These are phyloP conservation scores for Palaemon carinicauda DNA, from an alignment of 1,140 invertebrate genomes.

Conservation along the genomic window DNA sequence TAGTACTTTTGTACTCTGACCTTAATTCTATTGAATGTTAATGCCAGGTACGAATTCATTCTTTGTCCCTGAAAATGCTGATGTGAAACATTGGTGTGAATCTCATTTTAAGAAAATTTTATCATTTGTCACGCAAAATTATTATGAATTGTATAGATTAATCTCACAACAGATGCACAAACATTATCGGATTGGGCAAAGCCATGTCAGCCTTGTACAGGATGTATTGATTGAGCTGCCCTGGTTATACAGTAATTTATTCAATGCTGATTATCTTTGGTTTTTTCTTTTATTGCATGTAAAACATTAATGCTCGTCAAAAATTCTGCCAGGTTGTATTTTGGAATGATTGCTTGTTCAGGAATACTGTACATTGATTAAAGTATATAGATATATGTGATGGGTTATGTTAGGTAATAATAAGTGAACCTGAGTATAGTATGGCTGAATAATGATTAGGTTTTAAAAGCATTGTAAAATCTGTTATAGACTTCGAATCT, in stretches of 20 bases:
- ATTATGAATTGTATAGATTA: neutral
- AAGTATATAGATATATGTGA: too few relatives aligned
- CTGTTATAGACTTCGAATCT: too few relatives aligned
- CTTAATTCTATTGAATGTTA: neutral
- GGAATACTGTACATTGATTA: too few relatives aligned
- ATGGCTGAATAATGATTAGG: too few relatives aligned
- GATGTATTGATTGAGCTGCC: neutral
- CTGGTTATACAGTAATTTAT: neutral
- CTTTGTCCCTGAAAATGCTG: constrained; percentile 37
- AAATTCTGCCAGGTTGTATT: too few relatives aligned
- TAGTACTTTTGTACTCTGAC: neutral
- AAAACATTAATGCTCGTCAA: too few relatives aligned
- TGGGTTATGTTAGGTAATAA: too few relatives aligned
- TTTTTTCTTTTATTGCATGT: too few relatives aligned
- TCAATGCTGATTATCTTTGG: too few relatives aligned
- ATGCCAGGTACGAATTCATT: constrained; percentile 17
- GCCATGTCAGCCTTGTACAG: constrained; percentile 21
- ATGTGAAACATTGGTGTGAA: constrained; percentile 42
- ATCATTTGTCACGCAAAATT: neutral
- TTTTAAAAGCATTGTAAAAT: too few relatives aligned
- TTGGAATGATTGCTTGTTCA: too few relatives aligned
- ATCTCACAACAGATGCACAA: constrained; percentile 50
- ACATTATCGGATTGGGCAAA: constrained; percentile 43
- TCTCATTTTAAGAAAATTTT: constrained; percentile 26
- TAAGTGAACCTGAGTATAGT: too few relatives aligned